phyloP scores from a whole-genome alignment of 2,797 vertebrate species.

The Scyliorhinus canicula region DNA sequence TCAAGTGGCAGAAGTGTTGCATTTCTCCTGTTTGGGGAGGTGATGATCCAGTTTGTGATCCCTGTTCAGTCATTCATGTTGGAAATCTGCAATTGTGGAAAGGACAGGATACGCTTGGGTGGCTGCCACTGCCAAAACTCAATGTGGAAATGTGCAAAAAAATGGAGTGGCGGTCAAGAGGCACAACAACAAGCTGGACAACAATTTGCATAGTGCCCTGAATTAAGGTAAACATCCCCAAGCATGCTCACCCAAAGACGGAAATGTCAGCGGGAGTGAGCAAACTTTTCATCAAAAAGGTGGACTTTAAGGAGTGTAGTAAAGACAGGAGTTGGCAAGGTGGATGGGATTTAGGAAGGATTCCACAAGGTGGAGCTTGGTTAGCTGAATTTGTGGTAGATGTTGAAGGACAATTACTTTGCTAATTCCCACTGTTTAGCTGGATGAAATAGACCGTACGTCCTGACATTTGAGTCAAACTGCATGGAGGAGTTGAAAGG shows the following conservation, averaged over 20 bases:
- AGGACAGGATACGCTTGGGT: neutral
- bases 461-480: neutral
- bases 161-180: neutral
- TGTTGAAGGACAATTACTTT: neutral
- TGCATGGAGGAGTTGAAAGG: neutral
- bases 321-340: neutral
- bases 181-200: neutral
- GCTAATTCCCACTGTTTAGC: neutral
- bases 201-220: neutral
- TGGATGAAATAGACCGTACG: neutral
- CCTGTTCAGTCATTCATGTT: no score
- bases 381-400: neutral
- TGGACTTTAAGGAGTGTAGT: neutral
- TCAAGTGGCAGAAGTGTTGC: neutral
- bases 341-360: neutral
- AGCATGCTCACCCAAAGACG: neutral
- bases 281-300: neutral
- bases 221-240: neutral
- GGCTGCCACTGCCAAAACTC: neutral
- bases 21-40: neutral
- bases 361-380: neutral
- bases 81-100: neutral
- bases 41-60: neutral
- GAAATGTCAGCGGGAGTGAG: neutral
- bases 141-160: neutral